Conservation (phyloP, 2,113 vertebrate species). For the Psittacara wagleri region DNA sequence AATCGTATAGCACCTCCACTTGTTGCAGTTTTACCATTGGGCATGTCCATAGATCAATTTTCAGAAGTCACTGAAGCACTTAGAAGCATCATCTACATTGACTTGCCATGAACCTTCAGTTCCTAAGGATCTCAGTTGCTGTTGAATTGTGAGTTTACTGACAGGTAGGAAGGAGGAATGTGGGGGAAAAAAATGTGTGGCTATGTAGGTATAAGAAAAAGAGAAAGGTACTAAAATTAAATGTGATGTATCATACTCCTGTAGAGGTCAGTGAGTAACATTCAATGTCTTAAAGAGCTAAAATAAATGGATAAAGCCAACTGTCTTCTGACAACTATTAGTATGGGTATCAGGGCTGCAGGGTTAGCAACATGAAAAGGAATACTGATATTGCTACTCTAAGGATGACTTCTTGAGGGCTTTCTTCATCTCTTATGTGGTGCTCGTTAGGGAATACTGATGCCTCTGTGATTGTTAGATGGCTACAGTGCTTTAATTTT, state of each 20-base stretch:
- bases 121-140: not conserved
- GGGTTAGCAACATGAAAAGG: not conserved
- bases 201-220: not conserved
- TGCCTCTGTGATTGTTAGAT: not conserved
- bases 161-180: not conserved
- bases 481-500: not conserved
- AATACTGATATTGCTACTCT: not conserved
- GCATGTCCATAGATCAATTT: accelerated
- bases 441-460: not conserved
- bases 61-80: not conserved
- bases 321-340: not conserved
- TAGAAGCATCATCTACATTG: not conserved
- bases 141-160: not conserved
- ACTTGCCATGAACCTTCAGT: not conserved
- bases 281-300: not conserved
- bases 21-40: not conserved
- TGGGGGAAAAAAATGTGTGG: not conserved
- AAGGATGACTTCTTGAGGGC: not conserved
- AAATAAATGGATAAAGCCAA: not conserved
- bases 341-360: not conserved
- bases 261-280: not conserved
- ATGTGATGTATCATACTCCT: not conserved
- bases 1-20: not conserved
- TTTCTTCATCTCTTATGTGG: not conserved
- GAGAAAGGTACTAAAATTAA: not conserved